Base-by-base conservation (phyloP, 2,797 vertebrate genomes). In the Hoplostethus mediterraneus region DNA sequence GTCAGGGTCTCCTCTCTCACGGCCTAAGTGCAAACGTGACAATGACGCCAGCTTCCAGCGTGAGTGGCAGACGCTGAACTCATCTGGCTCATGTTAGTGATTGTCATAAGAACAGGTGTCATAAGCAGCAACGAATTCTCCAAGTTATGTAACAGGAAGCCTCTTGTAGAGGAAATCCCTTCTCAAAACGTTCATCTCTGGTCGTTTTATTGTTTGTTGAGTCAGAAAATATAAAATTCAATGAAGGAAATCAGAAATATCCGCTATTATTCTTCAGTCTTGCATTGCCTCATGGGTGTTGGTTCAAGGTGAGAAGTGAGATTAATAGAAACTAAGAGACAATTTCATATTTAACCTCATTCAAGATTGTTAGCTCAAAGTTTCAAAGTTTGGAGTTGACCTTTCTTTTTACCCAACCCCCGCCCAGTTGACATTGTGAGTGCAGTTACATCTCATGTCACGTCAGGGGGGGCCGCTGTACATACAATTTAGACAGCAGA, bases 21-120 rank as follows among this genome's bases (percentile, higher is more conserved):
- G 79, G 82, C 48, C 3, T 16, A 72, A 79, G 88, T 82, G 85
- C 67, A 90, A 90, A 88, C 36, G 81, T 87, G 89, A 89, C 87
- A 78, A 82, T 87, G 89, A 90, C 78, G 77, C 67, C 80, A 75
- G 71, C 73, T 84, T 87, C 80, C 79, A 70, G 64, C 68, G 58
- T 68, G 67, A 85, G 71, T 59, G 64, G 63, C 59, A 40, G 60
- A 31, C 40, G 63, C 55, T 67, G 57, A 71, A 75, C 82, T 85
- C 79, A 45, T 73, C 64, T 67, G 63, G 63, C 28, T 77, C 58
- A 69, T 42, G 73, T 78, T 33, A 31, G 55, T 69, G 81, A 65
- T 40, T 65, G 60, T 80, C 67, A 72, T 30, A 14, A 63, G 53
- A 87, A 83, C 88, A 90, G 82, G 82, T 89, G 87, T 69, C 33